Conservation (phyloP, 2,888 invertebrate species). For the Elgonia sp. region DNA sequence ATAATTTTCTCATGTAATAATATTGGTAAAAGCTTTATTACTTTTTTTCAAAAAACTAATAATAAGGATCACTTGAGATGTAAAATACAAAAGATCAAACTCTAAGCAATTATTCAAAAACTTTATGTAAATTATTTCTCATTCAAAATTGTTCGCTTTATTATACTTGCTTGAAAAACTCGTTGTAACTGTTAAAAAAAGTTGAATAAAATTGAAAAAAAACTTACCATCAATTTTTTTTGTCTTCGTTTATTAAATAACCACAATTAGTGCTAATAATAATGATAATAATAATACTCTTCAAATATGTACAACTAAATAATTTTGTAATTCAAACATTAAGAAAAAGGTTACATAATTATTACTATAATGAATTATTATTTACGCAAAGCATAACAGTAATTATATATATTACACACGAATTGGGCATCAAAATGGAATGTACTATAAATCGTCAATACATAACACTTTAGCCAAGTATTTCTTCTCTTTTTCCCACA, state of each 20-base stretch:
- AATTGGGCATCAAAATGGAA: conserved; percentile 59
- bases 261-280: conserved; percentile 4
- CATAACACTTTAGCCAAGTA: not conserved
- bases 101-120: not conserved
- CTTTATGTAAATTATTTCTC: too few species aligned
- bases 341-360: conserved; percentile 65
- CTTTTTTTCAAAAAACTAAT: conserved; percentile 50
- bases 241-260: not conserved
- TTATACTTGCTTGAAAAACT: not conserved
- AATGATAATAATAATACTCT: conserved; percentile 35
- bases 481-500: not conserved
- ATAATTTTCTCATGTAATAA: too few species aligned
- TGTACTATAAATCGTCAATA: conserved; percentile 58
- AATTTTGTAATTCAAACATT: conserved; percentile 59
- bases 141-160: too few species aligned
- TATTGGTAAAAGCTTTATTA: conserved; percentile 51
- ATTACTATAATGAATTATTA: conserved; percentile 70
- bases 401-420: conserved; percentile 40
- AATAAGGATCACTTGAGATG: not conserved
- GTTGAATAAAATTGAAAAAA: not conserved
- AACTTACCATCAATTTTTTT: conserved; percentile 10
- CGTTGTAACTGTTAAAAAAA: not conserved
- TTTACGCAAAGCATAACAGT: conserved; percentile 54
- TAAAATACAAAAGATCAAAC: not conserved
- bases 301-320: conserved; percentile 57